phyloP scores from a whole-genome alignment of 1,140 invertebrate species.

The Diprion similis region DNA sequence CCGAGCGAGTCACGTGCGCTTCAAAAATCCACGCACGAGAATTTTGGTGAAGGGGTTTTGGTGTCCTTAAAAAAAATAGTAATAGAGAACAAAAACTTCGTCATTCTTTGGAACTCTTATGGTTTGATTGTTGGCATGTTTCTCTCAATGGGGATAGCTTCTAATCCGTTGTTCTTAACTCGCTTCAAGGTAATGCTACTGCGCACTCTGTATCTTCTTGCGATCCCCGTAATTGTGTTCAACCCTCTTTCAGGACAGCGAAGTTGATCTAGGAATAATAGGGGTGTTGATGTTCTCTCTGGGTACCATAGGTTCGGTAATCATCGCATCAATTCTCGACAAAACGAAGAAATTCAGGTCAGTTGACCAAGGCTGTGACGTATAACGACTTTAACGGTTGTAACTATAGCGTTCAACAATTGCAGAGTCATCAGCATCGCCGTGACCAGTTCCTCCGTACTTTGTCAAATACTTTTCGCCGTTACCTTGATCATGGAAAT shows the following conservation, averaged over 20 bases:
- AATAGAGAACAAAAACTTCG: conserved; percentile 61
- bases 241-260: conserved; percentile 48
- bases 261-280: conserved; percentile 65
- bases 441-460: too few relatives aligned
- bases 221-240: neutral
- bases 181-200: conserved; percentile 64
- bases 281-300: conserved; percentile 69
- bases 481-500: conserved; percentile 34
- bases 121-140: conserved; percentile 74
- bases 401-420: too few relatives aligned
- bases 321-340: conserved; percentile 75
- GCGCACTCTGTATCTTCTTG: neutral
- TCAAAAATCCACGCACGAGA: conserved; percentile 27
- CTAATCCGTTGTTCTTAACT: conserved; percentile 66
- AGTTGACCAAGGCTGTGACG: conserved; percentile 68
- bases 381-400: neutral
- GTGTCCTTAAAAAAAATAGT: conserved; percentile 52
- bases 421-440: too few relatives aligned
- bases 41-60: conserved; percentile 24
- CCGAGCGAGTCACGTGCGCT: conserved; percentile 55
- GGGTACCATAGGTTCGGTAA: conserved; percentile 70
- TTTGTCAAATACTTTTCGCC: too few relatives aligned
- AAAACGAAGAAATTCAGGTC: conserved; percentile 68
- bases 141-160: conserved; percentile 72
- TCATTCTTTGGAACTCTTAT: conserved; percentile 67